These are phyloP conservation scores for Athalia circularis DNA, from an alignment of 2,888 invertebrate species.

Conservation along the genomic window DNA sequence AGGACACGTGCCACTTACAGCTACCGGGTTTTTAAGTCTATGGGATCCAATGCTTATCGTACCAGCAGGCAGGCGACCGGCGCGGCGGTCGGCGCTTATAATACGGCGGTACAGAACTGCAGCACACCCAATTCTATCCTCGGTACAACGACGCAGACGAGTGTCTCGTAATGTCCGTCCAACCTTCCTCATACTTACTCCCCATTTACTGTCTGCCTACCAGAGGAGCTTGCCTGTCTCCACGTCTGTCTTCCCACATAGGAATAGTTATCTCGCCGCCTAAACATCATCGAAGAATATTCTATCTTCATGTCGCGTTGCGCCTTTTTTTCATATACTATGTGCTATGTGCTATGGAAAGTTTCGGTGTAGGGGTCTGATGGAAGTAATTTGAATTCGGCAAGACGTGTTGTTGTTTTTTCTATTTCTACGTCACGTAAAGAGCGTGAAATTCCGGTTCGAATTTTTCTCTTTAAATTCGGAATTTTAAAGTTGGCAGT, in stretches of 20 bases:
- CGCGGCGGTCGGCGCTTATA: neutral
- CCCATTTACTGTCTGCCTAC: neutral
- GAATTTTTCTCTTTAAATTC: neutral
- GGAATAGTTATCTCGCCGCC: conserved; percentile 47
- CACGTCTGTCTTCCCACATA: conserved; percentile 35
- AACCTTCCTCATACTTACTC: neutral
- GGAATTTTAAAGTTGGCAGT: neutral
- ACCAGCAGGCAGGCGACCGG: conserved; percentile 17
- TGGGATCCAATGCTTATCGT: conserved; percentile 27
- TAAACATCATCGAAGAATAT: conserved; percentile 52
- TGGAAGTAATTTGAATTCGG: too few relatives aligned
- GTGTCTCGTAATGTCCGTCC: conserved; percentile 35
- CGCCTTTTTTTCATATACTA: neutral
- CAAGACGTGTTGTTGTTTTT: neutral
- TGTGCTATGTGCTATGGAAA: conserved; percentile 1
- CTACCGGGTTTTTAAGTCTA: too few relatives aligned
- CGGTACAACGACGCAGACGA: conserved; percentile 33
- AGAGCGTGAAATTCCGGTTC: neutral
- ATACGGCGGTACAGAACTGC: conserved; percentile 36
- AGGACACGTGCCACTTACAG: conserved; percentile 65
- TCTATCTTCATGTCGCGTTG: neutral
- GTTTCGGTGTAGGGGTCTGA: too few relatives aligned
- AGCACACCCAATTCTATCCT: conserved; percentile 46
- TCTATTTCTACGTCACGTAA: neutral
- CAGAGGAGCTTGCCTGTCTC: conserved; percentile 2